Evolutionary conservation across 1,140 invertebrate genomes (phyloP).

Genomic region (Diachasma alloeum): DNA sequence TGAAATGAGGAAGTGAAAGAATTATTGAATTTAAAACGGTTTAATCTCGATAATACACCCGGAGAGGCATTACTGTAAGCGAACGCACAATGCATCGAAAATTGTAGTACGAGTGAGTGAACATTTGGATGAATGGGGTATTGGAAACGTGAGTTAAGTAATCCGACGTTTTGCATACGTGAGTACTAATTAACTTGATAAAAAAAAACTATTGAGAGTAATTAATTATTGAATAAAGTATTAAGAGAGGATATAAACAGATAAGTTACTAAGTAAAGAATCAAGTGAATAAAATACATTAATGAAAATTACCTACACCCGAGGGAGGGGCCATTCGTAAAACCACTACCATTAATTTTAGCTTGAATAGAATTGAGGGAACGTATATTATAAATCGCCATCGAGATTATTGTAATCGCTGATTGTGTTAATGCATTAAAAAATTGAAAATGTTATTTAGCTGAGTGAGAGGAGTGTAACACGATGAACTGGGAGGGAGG

Average conservation of each 20-base stretch:
- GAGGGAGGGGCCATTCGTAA: constrained; percentile 46
- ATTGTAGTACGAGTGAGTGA: constrained; percentile 8
- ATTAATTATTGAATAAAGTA: background rate
- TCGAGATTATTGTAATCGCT: constrained; percentile 30
- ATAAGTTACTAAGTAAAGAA: constrained; percentile 28
- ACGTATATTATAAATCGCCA: constrained; percentile 22
- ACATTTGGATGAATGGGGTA: background rate
- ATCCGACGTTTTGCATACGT: background rate
- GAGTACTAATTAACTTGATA: constrained; percentile 11
- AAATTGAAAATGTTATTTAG: background rate
- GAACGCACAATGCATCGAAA: constrained; percentile 32
- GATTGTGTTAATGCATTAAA: constrained; percentile 20
- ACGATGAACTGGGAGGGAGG: background rate
- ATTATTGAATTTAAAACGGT: constrained; percentile 6
- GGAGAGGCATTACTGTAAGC: background rate
- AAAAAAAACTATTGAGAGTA: background rate
- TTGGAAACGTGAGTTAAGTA: background rate
- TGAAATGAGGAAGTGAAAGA: background rate
- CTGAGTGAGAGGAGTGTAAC: background rate
- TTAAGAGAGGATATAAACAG: constrained; percentile 3
- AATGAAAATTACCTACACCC: constrained; percentile 28
- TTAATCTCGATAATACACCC: background rate
- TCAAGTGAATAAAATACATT: background rate
- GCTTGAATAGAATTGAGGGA: constrained; percentile 35
- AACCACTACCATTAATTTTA: constrained; percentile 39